Base-by-base conservation (phyloP, 1,140 invertebrate genomes). In the Portunus trituberculatus region DNA sequence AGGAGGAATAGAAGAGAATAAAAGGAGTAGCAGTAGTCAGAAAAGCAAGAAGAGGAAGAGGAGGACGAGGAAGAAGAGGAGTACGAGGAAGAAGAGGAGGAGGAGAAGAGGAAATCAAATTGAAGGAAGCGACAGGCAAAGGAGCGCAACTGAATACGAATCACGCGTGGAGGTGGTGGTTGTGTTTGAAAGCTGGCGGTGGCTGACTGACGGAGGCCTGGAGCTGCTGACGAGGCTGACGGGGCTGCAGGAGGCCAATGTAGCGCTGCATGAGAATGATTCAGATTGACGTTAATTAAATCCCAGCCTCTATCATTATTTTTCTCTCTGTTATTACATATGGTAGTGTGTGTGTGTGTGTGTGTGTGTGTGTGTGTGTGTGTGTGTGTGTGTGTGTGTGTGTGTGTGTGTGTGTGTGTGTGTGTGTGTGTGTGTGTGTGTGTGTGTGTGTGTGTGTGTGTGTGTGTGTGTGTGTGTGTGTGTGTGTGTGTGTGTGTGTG, bases 361-460 rank as follows among this genome's bases (percentile, higher is more conserved):
- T 59, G 48, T 52, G 48, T 52, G 48, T 52, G 48, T 52, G 48
- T 6, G 6, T 6, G 48, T 52, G 48, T 52, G 48, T 52, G 48
- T 29, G 29, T 91, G 52, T 91, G 29, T 59, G 52, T 48, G 52
- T 59, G 52, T 48, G 52, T 59, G 16, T 48, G 52, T 59, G 52
- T 91, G 52, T 59, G 52, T 91, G 52, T 59, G 16, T 91, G 16
- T 91, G 29, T 59, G 16, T 91, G n/a, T n/a, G 16, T 91, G 52
- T 91, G 29, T 91, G 52, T 91, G 16, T 91, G 10, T 91, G 29
- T 91, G 10, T 91, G 1, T 91, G 29, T 91, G 10, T 91, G 46
- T 45, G 45, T 90, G 45, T 90, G 45, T 90, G 45, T 90, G 45
- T 90, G 45, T 90, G 45, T 90, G 45, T 90, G 32, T 90, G 32